phyloP scores from a whole-genome alignment of 2,797 vertebrate species.

The Eptatretus atami region DNA sequence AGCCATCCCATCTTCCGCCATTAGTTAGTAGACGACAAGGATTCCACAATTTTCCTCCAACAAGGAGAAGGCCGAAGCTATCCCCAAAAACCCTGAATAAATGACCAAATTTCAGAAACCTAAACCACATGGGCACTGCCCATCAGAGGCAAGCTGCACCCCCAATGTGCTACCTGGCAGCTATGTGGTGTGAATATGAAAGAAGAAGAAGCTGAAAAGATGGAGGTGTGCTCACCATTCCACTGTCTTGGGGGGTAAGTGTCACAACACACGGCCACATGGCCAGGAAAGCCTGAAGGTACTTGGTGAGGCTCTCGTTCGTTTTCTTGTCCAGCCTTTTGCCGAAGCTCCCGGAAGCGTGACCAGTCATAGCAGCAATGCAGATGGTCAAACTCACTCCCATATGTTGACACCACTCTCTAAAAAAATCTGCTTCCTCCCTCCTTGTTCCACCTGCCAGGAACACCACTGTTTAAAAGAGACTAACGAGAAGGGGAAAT shows the following conservation, averaged over 20 bases:
- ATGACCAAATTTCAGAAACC: too few relatives aligned
- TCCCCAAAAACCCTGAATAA: too few relatives aligned
- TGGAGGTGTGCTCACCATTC: constrained; percentile 20
- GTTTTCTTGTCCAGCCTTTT: constrained; percentile 55
- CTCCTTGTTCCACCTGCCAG: constrained; percentile 50
- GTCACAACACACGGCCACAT: constrained; percentile 82
- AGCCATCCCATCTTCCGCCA: too few relatives aligned
- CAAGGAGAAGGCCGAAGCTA: too few relatives aligned
- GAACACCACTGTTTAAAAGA: background rate
- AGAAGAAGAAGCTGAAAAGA: too few relatives aligned
- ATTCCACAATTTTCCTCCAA: too few relatives aligned
- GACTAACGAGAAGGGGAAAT: too few relatives aligned
- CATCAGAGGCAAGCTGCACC: too few relatives aligned
- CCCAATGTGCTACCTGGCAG: too few relatives aligned
- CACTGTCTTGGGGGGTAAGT: constrained; percentile 31
- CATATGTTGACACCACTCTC: constrained; percentile 57
- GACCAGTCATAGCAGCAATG: constrained; percentile 52
- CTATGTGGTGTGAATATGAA: too few relatives aligned
- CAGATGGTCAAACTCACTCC: constrained; percentile 47
- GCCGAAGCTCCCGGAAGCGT: constrained; percentile 45
- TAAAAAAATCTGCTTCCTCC: constrained; percentile 66
- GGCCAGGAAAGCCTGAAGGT: constrained; percentile 52
- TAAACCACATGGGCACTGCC: too few relatives aligned
- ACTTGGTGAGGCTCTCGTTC: constrained; percentile 49
- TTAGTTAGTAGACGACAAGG: too few relatives aligned